These are phyloP conservation scores for Meiosimyza platycephala DNA, from an alignment of 2,888 invertebrate species.

Conservation along the genomic window DNA sequence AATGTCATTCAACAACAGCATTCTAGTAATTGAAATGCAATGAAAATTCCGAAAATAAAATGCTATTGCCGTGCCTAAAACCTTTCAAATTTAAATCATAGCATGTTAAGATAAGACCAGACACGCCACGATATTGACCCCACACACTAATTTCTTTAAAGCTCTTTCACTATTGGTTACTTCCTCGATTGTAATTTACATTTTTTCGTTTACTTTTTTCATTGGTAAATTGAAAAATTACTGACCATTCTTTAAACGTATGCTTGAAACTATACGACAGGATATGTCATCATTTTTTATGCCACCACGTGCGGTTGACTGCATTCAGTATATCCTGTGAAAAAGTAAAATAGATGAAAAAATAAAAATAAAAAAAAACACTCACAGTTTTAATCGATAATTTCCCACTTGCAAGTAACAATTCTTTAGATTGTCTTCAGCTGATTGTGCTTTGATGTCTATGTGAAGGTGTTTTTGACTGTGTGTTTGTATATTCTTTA, in stretches of 20 bases:
- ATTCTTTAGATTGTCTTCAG: too few species aligned
- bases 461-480: too few species aligned
- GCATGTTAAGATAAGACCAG: not conserved
- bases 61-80: not conserved
- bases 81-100: not conserved
- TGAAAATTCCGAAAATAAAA: not conserved
- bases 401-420: too few species aligned
- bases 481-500: too few species aligned
- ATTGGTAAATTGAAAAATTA: conserved; percentile 7
- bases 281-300: conserved; percentile 9
- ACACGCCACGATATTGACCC: not conserved
- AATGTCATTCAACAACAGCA: not conserved
- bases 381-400: too few species aligned
- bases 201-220: not conserved
- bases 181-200: not conserved
- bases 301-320: not conserved
- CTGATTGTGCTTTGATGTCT: too few species aligned
- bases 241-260: not conserved
- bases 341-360: not conserved
- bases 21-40: not conserved
- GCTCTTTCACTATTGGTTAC: not conserved
- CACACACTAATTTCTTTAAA: not conserved
- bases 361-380: too few species aligned
- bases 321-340: conserved; percentile 4
- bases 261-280: conserved; percentile 3